A percentile compares a stretch with the other conserved stretches of the same genome.
Evolutionary conservation across 2,797 vertebrate species (phyloP).

Genomic region (Ctenopoma multispine): DNA sequence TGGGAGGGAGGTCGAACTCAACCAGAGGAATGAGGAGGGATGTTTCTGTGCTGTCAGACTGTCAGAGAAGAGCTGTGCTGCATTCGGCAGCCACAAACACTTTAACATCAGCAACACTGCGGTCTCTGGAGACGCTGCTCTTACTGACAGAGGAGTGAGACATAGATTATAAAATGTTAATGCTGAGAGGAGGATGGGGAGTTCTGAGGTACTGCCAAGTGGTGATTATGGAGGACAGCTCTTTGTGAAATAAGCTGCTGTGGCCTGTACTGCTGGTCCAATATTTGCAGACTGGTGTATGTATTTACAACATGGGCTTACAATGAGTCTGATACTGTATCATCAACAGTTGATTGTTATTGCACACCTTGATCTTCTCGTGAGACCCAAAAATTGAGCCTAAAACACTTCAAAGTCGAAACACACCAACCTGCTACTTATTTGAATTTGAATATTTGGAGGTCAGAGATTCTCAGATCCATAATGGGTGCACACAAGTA

Average conservation of each 20-base stretch:
- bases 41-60: conserved; percentile 3
- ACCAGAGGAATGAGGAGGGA: conserved; percentile 11
- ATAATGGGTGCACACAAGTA: too few species aligned
- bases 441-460: too few species aligned
- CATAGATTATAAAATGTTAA: conserved; percentile 22
- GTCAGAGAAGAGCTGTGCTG: conserved; percentile 16
- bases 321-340: background rate
- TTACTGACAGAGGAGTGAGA: conserved; percentile 20
- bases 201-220: background rate
- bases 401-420: too few species aligned
- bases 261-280: background rate
- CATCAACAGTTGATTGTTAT: background rate
- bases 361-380: background rate
- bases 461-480: too few species aligned
- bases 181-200: conserved; percentile 2
- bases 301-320: background rate
- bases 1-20: conserved; percentile 11
- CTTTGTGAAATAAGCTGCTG: conserved; percentile 12
- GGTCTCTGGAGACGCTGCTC: conserved; percentile 15
- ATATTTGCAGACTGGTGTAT: background rate
- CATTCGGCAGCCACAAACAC: conserved; percentile 16
- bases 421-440: too few species aligned
- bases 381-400: background rate
- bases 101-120: conserved; percentile 23
- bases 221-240: conserved; percentile 13